Conservation (phyloP, 2,888 invertebrate genomes). For the Ditylenchus weischeri region DNA sequence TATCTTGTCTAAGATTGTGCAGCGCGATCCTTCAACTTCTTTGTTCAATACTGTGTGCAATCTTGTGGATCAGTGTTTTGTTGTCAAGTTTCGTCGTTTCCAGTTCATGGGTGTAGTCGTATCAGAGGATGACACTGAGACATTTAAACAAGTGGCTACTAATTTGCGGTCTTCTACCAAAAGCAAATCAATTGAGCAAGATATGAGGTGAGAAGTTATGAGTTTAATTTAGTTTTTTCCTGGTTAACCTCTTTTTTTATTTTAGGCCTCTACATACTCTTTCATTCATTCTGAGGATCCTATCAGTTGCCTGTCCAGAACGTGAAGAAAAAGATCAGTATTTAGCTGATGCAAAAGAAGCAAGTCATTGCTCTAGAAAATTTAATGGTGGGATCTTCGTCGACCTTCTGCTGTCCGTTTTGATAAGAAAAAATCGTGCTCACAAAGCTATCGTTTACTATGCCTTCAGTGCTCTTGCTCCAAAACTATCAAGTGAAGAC, state of each 20-base stretch:
- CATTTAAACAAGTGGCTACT: background rate
- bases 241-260: background rate
- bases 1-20: background rate
- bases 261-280: slow-evolving; percentile 1
- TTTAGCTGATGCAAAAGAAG: background rate
- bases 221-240: background rate
- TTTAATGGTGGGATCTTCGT: slow-evolving; percentile 1
- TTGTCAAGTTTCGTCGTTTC: slow-evolving; percentile 13
- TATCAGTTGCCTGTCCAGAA: background rate
- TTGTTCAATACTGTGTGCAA: slow-evolving; percentile 11
- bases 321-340: background rate
- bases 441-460: slow-evolving; percentile 13
- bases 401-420: slow-evolving; percentile 6
- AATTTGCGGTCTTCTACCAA: background rate
- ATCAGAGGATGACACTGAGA: background rate
- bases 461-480: background rate
- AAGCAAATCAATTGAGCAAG: background rate
- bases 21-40: background rate
- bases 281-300: background rate
- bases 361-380: background rate
- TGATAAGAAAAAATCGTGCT: background rate
- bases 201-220: background rate
- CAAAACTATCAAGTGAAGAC: background rate
- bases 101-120: slow-evolving; percentile 1
- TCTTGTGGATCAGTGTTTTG: slow-evolving; percentile 1